phyloP scores from a whole-genome alignment of 2,888 invertebrate genomes.

The Amphimallon solstitiale region DNA sequence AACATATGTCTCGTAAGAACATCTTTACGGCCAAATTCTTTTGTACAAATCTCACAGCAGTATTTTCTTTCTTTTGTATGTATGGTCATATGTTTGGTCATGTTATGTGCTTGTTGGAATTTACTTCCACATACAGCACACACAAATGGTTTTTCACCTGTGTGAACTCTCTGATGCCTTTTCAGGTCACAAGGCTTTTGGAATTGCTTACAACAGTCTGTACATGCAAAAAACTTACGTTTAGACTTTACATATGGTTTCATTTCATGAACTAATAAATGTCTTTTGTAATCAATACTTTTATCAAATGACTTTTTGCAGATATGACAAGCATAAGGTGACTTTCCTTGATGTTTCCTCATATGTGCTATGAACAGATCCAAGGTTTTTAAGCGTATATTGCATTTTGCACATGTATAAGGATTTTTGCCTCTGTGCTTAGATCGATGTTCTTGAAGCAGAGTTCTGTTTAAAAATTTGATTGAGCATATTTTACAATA shows the following conservation, averaged over 20 bases:
- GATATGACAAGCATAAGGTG: slow-evolving; percentile 57
- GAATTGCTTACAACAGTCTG: slow-evolving; percentile 57
- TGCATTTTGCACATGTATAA: slow-evolving; percentile 54
- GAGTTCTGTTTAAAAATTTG: slow-evolving; percentile 52
- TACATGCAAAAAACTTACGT: slow-evolving; percentile 55
- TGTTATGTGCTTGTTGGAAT: slow-evolving; percentile 57
- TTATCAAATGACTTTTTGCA: slow-evolving; percentile 56
- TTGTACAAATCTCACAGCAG: slow-evolving; percentile 59
- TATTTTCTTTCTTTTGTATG: slow-evolving; percentile 59
- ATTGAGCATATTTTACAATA: slow-evolving; percentile 58
- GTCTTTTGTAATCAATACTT: slow-evolving; percentile 52
- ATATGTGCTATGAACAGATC: slow-evolving; percentile 57
- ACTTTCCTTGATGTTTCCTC: slow-evolving; percentile 57
- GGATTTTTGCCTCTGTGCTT: slow-evolving; percentile 62
- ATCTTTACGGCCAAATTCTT: slow-evolving; percentile 59
- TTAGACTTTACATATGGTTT: slow-evolving; percentile 44
- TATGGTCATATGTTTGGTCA: slow-evolving; percentile 60
- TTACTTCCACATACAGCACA: slow-evolving; percentile 53
- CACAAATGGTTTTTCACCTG: slow-evolving; percentile 60
- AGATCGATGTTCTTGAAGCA: slow-evolving; percentile 55
- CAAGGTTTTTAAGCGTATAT: slow-evolving; percentile 52
- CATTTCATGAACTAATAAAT: slow-evolving; percentile 54
- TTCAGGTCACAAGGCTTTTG: slow-evolving; percentile 59
- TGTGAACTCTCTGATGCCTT: slow-evolving; percentile 60
- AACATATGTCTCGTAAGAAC: slow-evolving; percentile 59